phyloP scores from a whole-genome alignment of 2,113 vertebrate species.

The Ageneiosus marmoratus region DNA sequence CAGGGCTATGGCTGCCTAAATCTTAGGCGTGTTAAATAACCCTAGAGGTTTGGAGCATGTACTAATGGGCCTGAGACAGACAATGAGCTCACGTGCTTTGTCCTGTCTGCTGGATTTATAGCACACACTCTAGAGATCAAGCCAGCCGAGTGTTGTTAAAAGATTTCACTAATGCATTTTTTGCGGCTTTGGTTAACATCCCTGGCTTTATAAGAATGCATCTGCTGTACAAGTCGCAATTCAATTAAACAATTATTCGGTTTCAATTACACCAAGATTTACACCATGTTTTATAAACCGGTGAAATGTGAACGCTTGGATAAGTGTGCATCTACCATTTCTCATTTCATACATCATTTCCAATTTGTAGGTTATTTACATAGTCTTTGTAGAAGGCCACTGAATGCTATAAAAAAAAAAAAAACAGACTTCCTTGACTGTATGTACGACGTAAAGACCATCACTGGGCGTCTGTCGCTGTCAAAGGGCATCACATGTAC shows the following conservation, averaged over 20 bases:
- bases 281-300: not conserved
- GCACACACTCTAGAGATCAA: slow-evolving; percentile 40
- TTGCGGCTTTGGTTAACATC: slow-evolving; percentile 37
- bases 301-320: not conserved
- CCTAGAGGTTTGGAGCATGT: slow-evolving; percentile 58
- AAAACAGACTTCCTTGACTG: slow-evolving; percentile 10
- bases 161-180: slow-evolving; percentile 4
- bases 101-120: slow-evolving; percentile 56
- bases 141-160: slow-evolving; percentile 10
- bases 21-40: slow-evolving; percentile 72
- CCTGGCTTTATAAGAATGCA: not conserved
- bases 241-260: slow-evolving; percentile 32
- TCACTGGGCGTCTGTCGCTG: slow-evolving; percentile 56
- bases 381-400: not conserved
- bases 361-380: slow-evolving; percentile 29
- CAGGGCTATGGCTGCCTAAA: slow-evolving; percentile 10
- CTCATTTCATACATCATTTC: slow-evolving; percentile 64
- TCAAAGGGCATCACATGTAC: slow-evolving; percentile 72
- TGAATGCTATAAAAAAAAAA: not conserved
- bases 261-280: slow-evolving; percentile 27
- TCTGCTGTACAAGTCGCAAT: not conserved
- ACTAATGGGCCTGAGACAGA: slow-evolving; percentile 69
- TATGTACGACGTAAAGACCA: slow-evolving; percentile 3
- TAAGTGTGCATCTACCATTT: slow-evolving; percentile 37
- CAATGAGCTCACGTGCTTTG: slow-evolving; percentile 71